Base-by-base conservation (phyloP, 64 coral and sea anemone genomes). In the Dendrophyllia cribrosa region DNA sequence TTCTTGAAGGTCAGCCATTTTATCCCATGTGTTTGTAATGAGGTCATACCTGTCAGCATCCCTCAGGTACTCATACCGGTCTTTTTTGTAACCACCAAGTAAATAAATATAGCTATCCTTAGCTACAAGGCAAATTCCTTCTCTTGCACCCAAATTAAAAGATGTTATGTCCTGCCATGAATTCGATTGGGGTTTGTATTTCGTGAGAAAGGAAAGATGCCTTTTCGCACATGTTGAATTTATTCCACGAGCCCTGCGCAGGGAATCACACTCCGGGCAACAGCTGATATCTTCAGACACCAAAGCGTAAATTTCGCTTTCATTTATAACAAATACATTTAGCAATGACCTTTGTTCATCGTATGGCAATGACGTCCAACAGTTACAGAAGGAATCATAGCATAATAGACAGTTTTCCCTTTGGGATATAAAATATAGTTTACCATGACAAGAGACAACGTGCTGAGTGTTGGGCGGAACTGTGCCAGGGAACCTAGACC, bases 1-100 rank as follows among this genome's bases (percentile, higher is more conserved):
- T 3, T 19, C 74, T n/a, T 8, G 48, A 6, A 77, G 16, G n/a
- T 55, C 50, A 17, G 74, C 74, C 4, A 77, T 22, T 55, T 77
- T 77, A 16, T 77, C 74, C 74, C 74, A 77, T 9, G 48, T 50
- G 16, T 77, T 77, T 55, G 47, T n/a, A 53, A 0, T 22, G 20
- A 77, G 47, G 49, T 77, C 46, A n/a, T 77, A 77, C 74, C 74
- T 55, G 74, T 77, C 49, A 1, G 12, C 74, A 20, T 77, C 74
- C 17, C 20, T 52, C 44, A 77, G 49, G 74, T 9, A 19, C 4
- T 53, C 50, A 53, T 10, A 50, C 50, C 16, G 16, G 4, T 51
- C 73, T 7, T 51, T 16, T 50, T 17, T 45, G 8, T 20, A 17
- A 16, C 73, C 73, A 51, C 73, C 73, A 76, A 77, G 13, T 10